phyloP scores from a whole-genome alignment of 2,888 invertebrate species.

The Idaea aversata region DNA sequence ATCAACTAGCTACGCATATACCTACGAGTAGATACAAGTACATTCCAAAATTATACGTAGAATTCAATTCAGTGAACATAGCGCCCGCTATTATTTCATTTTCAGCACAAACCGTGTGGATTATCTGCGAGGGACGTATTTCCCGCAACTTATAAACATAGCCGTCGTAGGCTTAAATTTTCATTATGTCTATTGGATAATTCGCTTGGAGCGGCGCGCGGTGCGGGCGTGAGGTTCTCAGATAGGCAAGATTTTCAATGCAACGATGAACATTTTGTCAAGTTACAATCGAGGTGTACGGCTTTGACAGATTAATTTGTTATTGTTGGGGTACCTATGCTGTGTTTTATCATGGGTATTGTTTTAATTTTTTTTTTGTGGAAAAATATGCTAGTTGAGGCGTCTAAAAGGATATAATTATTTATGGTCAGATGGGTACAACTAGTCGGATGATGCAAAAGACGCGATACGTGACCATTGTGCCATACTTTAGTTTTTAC shows the following conservation, averaged over 20 bases:
- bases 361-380: background rate
- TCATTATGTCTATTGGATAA: slow-evolving; percentile 80
- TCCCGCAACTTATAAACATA: slow-evolving; percentile 31
- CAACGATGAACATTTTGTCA: slow-evolving; percentile 71
- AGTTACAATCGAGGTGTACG: slow-evolving; percentile 36
- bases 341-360: background rate
- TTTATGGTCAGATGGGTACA: too few relatives aligned
- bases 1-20: background rate
- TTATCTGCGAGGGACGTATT: slow-evolving; percentile 70
- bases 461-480: too few relatives aligned
- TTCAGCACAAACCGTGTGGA: slow-evolving; percentile 42
- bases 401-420: too few relatives aligned
- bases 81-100: slow-evolving; percentile 27
- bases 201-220: slow-evolving; percentile 52
- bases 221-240: slow-evolving; percentile 69
- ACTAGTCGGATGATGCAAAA: too few relatives aligned
- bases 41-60: slow-evolving; percentile 12
- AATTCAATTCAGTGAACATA: slow-evolving; percentile 21
- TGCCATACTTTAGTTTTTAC: too few relatives aligned
- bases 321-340: background rate
- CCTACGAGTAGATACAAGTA: background rate
- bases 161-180: slow-evolving; percentile 76
- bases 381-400: background rate
- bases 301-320: background rate
- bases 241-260: slow-evolving; percentile 76